These are phyloP conservation scores for Ondatra zibethicus DNA, from an alignment of 2,113 vertebrate species.

Conservation along the genomic window DNA sequence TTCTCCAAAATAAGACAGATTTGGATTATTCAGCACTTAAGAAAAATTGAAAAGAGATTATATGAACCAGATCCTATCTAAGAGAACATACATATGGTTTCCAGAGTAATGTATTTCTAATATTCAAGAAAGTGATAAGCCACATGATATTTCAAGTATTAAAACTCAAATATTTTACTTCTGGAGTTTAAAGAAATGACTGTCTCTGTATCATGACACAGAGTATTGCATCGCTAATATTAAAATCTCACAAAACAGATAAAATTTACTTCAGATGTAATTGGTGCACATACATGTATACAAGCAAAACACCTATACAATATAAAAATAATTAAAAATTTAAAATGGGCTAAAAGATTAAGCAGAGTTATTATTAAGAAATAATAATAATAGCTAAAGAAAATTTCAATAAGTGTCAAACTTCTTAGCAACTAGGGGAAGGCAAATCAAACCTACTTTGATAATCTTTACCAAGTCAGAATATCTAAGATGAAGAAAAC, in stretches of 20 bases:
- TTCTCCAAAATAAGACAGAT: neutral
- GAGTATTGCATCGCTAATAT: neutral
- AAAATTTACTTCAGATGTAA: neutral
- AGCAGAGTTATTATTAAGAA: neutral
- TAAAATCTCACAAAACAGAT: neutral
- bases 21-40: neutral
- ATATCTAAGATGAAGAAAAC: neutral
- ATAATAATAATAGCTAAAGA: neutral
- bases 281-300: neutral
- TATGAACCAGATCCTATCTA: neutral
- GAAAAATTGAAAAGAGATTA: neutral
- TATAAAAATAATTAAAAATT: neutral
- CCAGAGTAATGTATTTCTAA: neutral
- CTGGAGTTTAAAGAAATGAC: neutral
- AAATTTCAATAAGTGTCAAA: neutral
- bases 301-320: neutral
- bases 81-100: neutral
- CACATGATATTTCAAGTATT: neutral
- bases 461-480: neutral
- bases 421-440: neutral
- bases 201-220: neutral
- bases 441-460: neutral
- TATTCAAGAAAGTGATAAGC: neutral
- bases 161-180: constrained; percentile 31
- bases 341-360: neutral